A percentile compares a stretch with the other conserved stretches of the same genome.
These are phyloP conservation scores for Toxotes jaculatrix DNA, from an alignment of 2,113 vertebrate genomes.

Conservation along the genomic window DNA sequence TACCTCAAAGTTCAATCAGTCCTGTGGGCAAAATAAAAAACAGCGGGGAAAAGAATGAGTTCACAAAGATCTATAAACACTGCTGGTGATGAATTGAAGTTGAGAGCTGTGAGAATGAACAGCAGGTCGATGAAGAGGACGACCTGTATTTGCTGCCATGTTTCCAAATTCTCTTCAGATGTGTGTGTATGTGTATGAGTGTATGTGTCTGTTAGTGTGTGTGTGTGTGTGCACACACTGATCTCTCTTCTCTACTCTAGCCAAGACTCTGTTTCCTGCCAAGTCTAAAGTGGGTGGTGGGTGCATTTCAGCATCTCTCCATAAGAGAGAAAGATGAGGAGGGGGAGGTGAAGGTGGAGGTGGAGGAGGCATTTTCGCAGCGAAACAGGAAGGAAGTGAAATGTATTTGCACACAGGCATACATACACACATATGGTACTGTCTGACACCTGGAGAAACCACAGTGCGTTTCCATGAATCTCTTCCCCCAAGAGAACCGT, in stretches of 20 bases:
- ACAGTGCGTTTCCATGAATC: slow-evolving; percentile 47
- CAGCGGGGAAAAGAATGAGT: slow-evolving; percentile 29
- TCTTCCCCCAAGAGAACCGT: slow-evolving; percentile 59
- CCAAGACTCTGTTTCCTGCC: slow-evolving; percentile 75
- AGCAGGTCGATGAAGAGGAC: slow-evolving; percentile 69
- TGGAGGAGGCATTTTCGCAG: slow-evolving; percentile 43
- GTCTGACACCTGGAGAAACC: slow-evolving; percentile 67
- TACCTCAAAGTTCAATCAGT: slow-evolving; percentile 38
- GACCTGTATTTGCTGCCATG: slow-evolving; percentile 68
- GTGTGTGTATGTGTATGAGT: slow-evolving; percentile 27
- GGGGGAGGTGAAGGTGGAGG: slow-evolving; percentile 39
- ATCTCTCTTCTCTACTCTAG: slow-evolving; percentile 55
- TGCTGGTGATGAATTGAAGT: slow-evolving; percentile 60
- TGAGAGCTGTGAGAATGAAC: slow-evolving; percentile 70
- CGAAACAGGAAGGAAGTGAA: slow-evolving; percentile 57
- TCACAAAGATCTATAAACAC: slow-evolving; percentile 37
- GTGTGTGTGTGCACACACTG: slow-evolving; percentile 8
- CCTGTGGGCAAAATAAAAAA: slow-evolving; percentile 21
- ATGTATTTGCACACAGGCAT: slow-evolving; percentile 17
- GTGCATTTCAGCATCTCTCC: slow-evolving; percentile 77
- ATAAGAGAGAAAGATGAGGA: slow-evolving; percentile 70
- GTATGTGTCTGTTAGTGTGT: slow-evolving; percentile 7
- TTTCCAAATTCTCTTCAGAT: slow-evolving; percentile 70
- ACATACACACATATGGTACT: slow-evolving; percentile 7
- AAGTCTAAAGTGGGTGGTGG: slow-evolving; percentile 74